A percentile compares a stretch with the other conserved stretches of the same genome.
These are phyloP conservation scores for Macquaria ambigua DNA, from an alignment of 2,113 vertebrate genomes.

Conservation along the genomic window DNA sequence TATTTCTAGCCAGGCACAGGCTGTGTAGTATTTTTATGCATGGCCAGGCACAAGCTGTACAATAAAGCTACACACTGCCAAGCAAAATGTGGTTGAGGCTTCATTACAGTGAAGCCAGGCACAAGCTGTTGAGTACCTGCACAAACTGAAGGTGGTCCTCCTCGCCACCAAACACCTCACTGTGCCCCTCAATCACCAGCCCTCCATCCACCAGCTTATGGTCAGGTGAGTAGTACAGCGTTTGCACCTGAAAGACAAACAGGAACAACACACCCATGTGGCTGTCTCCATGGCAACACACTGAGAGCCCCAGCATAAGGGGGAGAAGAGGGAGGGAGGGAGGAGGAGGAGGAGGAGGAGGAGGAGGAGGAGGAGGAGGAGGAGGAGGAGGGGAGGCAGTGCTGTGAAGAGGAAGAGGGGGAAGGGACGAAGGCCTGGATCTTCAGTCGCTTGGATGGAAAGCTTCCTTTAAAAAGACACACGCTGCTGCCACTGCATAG, in stretches of 20 bases:
- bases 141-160: conserved; percentile 99
- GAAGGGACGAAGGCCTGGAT: conserved; percentile 44
- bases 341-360: neutral
- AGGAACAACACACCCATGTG: conserved; percentile 98
- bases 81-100: conserved; percentile 30
- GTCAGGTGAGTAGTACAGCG: conserved; percentile 99
- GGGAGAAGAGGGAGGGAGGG: neutral
- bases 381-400: conserved; percentile 63
- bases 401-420: conserved; percentile 80
- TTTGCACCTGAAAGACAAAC: conserved; percentile 99
- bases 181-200: conserved; percentile 95
- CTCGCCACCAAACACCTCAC: conserved; percentile 98
- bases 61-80: conserved; percentile 46
- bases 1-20: conserved; percentile 43
- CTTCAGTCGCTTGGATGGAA: conserved; percentile 55
- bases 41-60: conserved; percentile 36
- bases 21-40: conserved; percentile 40
- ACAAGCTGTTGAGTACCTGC: conserved; percentile 92
- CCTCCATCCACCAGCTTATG: conserved; percentile 99
- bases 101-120: conserved; percentile 56
- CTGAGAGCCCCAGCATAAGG: conserved; percentile 65
- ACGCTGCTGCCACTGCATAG: conserved; percentile 40
- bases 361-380: conserved; percentile 74
- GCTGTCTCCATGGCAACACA: conserved; percentile 91
- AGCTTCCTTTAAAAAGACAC: conserved; percentile 61